Evolutionary conservation across 2,113 vertebrate genomes (phyloP), one percentile per base, ranked within the genome.

Genomic region (Condylura cristata): DNA sequence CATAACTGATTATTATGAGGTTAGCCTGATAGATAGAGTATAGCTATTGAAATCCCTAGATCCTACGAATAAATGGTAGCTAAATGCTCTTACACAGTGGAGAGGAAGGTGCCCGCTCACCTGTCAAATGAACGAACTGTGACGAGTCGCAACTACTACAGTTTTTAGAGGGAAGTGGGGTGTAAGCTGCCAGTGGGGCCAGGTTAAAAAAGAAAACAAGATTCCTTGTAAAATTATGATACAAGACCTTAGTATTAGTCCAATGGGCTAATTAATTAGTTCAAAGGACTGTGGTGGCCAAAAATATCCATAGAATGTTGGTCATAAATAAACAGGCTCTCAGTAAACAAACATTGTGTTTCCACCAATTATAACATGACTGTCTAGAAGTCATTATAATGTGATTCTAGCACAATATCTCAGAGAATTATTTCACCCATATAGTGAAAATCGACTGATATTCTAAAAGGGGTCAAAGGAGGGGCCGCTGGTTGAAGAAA

Each of bases 371-470:
- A 82, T 72, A 56, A 80, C 32, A 39, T 81, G 60, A 63, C 20
- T 34, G 65, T 71, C 39, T 44, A 86, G 17, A 75, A 32, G 13
- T 71, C 24, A 74, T 13, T 41, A 82, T 30, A 68, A 75, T 32
- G 9, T 39, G 72, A 70, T 75, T 85, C 58, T 76, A 71, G 44
- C 84, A 86, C 24, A 78, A 71, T 34, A 71, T 56, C 18, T 86
- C 74, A 71, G 72, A 65, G 9, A 83, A 92, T 39, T 39, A 63
- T 34, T 70, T 82, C 63, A 6, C 60, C 17, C 70, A 0, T 48
- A 66, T 46, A 84, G 10, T 48, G 34, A 95, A 96, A 89, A 84
- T 68, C 34, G 92, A 74, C 14, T 65, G 71, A 60, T 58, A 61
- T 26, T 26, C 20, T 72, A 7, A 86, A 74, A 90, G 30, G 39